phyloP scores from a whole-genome alignment of 2,797 vertebrate genomes.

The Enteromius thamalakanensis region DNA sequence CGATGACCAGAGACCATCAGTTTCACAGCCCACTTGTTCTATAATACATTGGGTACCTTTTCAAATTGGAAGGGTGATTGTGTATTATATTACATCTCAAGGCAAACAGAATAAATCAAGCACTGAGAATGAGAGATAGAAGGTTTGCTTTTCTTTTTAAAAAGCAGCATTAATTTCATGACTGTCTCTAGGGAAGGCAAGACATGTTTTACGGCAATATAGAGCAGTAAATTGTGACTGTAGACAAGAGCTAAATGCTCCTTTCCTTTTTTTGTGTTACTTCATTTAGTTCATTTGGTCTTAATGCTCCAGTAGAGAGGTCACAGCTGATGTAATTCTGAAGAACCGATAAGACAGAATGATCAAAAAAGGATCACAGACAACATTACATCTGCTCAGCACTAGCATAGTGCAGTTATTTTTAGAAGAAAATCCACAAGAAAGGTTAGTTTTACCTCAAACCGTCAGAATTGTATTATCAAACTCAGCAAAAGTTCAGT shows the following conservation, averaged over 20 bases:
- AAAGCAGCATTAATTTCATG: conserved; percentile 14
- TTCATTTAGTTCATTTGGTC: conserved; percentile 46
- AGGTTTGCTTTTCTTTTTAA: conserved; percentile 7
- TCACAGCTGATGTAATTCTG: conserved; percentile 57
- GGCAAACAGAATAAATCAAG: conserved; percentile 17
- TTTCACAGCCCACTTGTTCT: conserved; percentile 19
- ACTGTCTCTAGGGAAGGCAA: neutral
- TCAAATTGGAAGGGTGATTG: conserved; percentile 16
- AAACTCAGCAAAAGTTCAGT: neutral
- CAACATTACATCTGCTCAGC: conserved; percentile 50
- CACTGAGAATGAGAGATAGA: neutral
- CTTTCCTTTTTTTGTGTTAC: conserved; percentile 41
- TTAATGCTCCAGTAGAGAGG: conserved; percentile 49
- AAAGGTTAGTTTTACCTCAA: neutral
- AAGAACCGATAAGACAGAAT: conserved; percentile 59
- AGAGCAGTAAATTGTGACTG: neutral
- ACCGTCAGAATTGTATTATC: neutral
- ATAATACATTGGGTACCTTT: conserved; percentile 9
- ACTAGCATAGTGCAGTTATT: conserved; percentile 53
- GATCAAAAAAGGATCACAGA: conserved; percentile 38
- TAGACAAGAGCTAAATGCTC: conserved; percentile 30
- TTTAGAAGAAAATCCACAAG: neutral
- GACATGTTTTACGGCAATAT: neutral
- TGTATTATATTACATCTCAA: conserved; percentile 26
- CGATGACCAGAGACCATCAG: conserved; percentile 8